phyloP scores from a whole-genome alignment of 2,888 invertebrate species.

The Vesta saturnalis region DNA sequence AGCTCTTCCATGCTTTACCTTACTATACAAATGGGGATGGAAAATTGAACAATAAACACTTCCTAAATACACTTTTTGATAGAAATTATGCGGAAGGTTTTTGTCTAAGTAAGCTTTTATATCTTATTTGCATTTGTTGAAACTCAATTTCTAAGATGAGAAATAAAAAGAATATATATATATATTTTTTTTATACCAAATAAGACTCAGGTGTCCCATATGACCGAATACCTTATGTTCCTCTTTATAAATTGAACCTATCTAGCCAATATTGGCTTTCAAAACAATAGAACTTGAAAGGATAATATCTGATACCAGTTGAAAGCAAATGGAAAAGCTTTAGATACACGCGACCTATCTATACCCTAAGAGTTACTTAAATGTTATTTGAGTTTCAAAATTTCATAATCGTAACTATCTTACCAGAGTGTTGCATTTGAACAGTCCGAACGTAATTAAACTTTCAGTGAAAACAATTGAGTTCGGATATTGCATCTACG shows the following conservation, averaged over 20 bases:
- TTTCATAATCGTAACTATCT: slow-evolving; percentile 12
- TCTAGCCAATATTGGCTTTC: slow-evolving; percentile 42
- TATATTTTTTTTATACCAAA: slow-evolving; percentile 21
- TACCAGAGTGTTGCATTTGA: background rate
- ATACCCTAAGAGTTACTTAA: slow-evolving; percentile 14
- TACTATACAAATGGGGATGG: slow-evolving; percentile 23
- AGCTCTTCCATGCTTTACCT: slow-evolving; percentile 21
- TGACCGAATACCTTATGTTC: slow-evolving; percentile 45
- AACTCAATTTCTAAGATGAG: slow-evolving; percentile 17
- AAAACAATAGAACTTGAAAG: slow-evolving; percentile 31
- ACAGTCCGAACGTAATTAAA: slow-evolving; percentile 2
- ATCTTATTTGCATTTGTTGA: background rate
- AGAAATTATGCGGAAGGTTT: slow-evolving; percentile 30
- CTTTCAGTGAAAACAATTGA: background rate
- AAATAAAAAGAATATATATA: slow-evolving; percentile 16
- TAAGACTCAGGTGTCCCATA: slow-evolving; percentile 46
- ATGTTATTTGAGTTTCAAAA: slow-evolving; percentile 14
- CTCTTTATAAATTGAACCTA: slow-evolving; percentile 46
- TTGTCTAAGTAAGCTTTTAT: slow-evolving; percentile 28
- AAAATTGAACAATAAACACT: slow-evolving; percentile 34
- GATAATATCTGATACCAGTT: slow-evolving; percentile 33
- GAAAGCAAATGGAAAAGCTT: slow-evolving; percentile 26
- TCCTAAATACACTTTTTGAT: slow-evolving; percentile 32
- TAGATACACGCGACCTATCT: slow-evolving; percentile 15
- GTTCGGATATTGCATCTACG: background rate